These are phyloP conservation scores for Pantherophis alleghaniensis DNA, from an alignment of 2,797 vertebrate genomes.

Conservation along the genomic window DNA sequence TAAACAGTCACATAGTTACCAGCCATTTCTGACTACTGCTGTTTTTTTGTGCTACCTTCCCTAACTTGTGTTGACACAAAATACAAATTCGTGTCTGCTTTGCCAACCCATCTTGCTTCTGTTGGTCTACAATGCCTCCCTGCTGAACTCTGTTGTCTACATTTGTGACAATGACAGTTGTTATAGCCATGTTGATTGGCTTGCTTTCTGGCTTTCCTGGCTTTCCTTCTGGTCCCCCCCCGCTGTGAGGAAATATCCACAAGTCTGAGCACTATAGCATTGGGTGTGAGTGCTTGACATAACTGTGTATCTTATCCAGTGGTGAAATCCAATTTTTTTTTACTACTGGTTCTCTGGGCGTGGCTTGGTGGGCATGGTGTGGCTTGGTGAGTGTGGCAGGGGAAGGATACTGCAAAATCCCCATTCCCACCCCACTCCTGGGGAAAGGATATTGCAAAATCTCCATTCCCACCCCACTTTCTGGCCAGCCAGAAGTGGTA, in stretches of 20 bases:
- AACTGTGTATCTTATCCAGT: neutral
- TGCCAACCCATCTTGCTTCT: neutral
- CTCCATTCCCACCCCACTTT: no score
- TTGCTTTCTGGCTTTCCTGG: neutral
- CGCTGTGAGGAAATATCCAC: neutral
- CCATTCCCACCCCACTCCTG: no score
- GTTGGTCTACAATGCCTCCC: neutral
- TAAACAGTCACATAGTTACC: slow-evolving; percentile 24
- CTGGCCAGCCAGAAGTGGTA: no score
- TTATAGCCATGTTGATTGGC: neutral
- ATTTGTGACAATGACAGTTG: neutral
- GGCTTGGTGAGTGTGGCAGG: no score
- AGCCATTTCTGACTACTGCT: neutral
- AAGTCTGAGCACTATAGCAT: neutral
- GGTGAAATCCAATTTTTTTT: no score
- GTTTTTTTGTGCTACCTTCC: neutral
- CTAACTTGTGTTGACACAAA: neutral
- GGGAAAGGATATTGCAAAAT: no score
- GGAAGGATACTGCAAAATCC: no score
- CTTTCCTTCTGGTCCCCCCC: neutral
- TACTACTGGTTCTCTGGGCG: no score
- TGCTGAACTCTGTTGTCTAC: neutral
- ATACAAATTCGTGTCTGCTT: neutral
- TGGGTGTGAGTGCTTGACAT: neutral
- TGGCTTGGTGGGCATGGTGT: no score